Evolutionary conservation across 2,888 invertebrate species (phyloP).

Genomic region (Ennomos erosarius): DNA sequence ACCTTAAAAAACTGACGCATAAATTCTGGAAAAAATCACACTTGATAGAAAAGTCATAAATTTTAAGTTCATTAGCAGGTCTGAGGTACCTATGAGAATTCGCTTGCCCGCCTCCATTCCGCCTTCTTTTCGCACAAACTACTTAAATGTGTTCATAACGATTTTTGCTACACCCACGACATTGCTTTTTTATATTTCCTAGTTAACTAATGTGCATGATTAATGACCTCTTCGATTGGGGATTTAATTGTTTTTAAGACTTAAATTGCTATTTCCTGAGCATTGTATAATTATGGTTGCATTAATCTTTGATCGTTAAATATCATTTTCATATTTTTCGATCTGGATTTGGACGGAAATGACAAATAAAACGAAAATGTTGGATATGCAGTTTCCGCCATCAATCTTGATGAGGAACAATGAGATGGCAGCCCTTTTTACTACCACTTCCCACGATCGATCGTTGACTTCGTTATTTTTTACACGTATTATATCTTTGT

Average conservation of each 20-base stretch:
- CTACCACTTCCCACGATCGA: constrained; percentile 59
- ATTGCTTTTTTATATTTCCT: constrained; percentile 58
- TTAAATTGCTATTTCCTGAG: constrained; percentile 43
- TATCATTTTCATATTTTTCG: constrained; percentile 51
- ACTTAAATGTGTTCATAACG: constrained; percentile 80
- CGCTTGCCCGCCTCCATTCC: constrained; percentile 53
- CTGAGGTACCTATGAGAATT: constrained; percentile 58
- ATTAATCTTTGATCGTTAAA: constrained; percentile 62
- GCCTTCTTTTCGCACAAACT: constrained; percentile 70
- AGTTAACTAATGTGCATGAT: constrained; percentile 70
- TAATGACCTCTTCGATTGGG: constrained; percentile 55
- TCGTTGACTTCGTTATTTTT: constrained; percentile 32
- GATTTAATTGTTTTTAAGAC: constrained; percentile 46
- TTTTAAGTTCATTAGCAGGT: constrained; percentile 62
- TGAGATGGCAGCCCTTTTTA: constrained; percentile 52
- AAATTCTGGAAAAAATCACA: constrained; percentile 3
- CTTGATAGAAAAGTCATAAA: constrained; percentile 40
- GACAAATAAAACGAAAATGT: constrained; percentile 67
- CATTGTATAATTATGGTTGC: constrained; percentile 63
- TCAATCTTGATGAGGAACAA: constrained; percentile 72
- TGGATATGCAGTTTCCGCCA: constrained; percentile 72
- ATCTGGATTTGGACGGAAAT: constrained; percentile 69
- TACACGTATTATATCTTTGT: constrained; percentile 23
- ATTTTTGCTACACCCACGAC: constrained; percentile 70
- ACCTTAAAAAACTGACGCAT: constrained; percentile 8